Conservation (phyloP, 1,140 invertebrate genomes). For the Mactra quadrangularis region DNA sequence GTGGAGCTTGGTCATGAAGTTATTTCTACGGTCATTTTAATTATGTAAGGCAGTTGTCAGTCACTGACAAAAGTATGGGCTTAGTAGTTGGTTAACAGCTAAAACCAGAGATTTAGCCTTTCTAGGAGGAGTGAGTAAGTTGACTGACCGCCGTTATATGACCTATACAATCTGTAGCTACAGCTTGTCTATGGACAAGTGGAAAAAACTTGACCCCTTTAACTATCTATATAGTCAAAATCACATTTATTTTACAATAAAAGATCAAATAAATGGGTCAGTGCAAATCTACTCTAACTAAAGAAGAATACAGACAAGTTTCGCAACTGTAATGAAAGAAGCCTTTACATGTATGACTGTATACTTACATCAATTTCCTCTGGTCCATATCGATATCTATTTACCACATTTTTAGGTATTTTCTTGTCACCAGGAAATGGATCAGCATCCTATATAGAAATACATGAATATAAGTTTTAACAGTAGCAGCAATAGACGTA, state of each 20-base stretch:
- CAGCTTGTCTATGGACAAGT: background rate
- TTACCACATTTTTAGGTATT: slow-evolving; percentile 55
- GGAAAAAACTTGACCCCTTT: background rate
- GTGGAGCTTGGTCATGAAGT: too few relatives aligned
- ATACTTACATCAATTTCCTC: slow-evolving; percentile 55
- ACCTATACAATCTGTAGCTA: too few relatives aligned
- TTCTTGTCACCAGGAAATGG: slow-evolving; percentile 65
- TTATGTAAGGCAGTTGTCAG: too few relatives aligned
- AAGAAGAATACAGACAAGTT: background rate
- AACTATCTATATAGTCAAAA: background rate
- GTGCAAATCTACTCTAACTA: background rate
- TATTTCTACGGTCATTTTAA: too few relatives aligned
- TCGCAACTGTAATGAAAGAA: too few relatives aligned
- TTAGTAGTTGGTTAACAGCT: too few relatives aligned
- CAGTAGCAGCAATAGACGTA: too few relatives aligned
- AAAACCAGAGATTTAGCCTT: too few relatives aligned
- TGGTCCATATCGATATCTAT: slow-evolving; percentile 66
- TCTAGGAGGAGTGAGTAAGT: too few relatives aligned
- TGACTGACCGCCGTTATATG: too few relatives aligned
- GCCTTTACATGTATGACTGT: background rate
- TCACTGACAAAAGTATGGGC: too few relatives aligned
- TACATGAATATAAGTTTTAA: too few relatives aligned
- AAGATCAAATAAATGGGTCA: background rate
- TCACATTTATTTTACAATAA: background rate
- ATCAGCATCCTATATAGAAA: slow-evolving; percentile 49